Evolutionary conservation across 2,797 vertebrate species (phyloP), one percentile per base, ranked within the genome.

Genomic region (Intellagama lesueurii): DNA sequence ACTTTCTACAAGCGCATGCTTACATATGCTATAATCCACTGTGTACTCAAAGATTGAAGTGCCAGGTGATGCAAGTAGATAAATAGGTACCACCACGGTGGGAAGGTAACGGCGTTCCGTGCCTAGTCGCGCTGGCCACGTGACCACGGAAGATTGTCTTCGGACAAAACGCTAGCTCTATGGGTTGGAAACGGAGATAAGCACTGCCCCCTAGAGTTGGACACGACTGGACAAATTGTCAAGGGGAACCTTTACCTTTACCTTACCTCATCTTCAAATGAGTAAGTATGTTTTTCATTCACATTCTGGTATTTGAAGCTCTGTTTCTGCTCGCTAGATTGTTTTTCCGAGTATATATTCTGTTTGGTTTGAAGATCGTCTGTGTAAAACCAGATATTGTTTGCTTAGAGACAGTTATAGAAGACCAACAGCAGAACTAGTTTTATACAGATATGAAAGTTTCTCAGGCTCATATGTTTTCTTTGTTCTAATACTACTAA

Each of bases 251-350:
- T n/a, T n/a, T n/a, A n/a, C n/a, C n/a, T n/a, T n/a, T n/a, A n/a
- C n/a, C n/a, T n/a, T n/a, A 95, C 95, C 95, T 94, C 78, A 78
- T 90, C 88, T 86, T 79, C 72, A 52, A 89, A 86, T 75, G 91
- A 90, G 49, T 32, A 76, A 11, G 1, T 2, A 52, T 26, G 22
- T 2, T 88, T 93, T 87, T 91, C 84, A 88, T 82, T 75, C 14
- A 91, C 70, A 28, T 1, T 4, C 14, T 83, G 91, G 26, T 70
- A 32, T 64, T 91, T n/a, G 81, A 49, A 87, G 52, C 9, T 89
- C 70, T 64, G 47, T n/a, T 40, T 88, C 89, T 84, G 86, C 87
- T 82, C 86, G 68, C 77, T 6, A 70, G 80, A 32, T 12, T 90
- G 82, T 87, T 87, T 93, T 85, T 89, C 89, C 52, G 81, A 52